Evolutionary conservation across 1,140 invertebrate genomes (phyloP).

Genomic region (Ooceraea biroi): DNA sequence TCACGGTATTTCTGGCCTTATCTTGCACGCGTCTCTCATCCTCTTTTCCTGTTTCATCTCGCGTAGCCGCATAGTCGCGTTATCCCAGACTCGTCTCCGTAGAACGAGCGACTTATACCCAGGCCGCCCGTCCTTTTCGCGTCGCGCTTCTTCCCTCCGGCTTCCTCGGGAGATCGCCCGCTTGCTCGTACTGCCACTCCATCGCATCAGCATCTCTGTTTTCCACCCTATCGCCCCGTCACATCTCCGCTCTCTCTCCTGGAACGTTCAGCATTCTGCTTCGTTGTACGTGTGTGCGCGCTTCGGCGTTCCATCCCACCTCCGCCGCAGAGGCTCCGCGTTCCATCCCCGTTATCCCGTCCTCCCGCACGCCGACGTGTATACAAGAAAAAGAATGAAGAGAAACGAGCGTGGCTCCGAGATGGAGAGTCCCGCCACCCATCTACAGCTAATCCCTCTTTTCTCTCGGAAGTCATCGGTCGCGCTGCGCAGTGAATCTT

Average conservation of each 20-base stretch:
- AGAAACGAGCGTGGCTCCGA: slow-evolving; percentile 65
- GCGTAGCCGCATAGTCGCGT: slow-evolving; percentile 6
- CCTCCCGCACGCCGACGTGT: not conserved
- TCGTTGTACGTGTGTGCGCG: slow-evolving; percentile 38
- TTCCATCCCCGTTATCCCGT: not conserved
- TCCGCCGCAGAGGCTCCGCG: not conserved
- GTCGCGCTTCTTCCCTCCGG: slow-evolving; percentile 55
- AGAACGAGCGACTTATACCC: slow-evolving; percentile 29
- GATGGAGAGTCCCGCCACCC: slow-evolving; percentile 76
- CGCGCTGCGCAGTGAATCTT: slow-evolving; percentile 59
- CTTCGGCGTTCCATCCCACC: slow-evolving; percentile 46
- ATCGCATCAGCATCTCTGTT: slow-evolving; percentile 79
- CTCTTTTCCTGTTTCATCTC: not conserved
- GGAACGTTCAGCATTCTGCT: slow-evolving; percentile 47
- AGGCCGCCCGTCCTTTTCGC: slow-evolving; percentile 18
- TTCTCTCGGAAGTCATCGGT: slow-evolving; percentile 73
- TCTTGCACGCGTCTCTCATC: slow-evolving; percentile 60
- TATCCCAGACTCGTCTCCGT: slow-evolving; percentile 9
- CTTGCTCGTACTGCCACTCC: slow-evolving; percentile 75
- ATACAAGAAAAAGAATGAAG: slow-evolving; percentile 65
- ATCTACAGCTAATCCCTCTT: slow-evolving; percentile 76
- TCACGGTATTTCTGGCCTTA: slow-evolving; percentile 78
- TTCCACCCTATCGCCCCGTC: slow-evolving; percentile 72
- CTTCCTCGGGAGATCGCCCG: slow-evolving; percentile 67
- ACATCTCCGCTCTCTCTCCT: slow-evolving; percentile 51